Evolutionary conservation across 2,888 invertebrate species (phyloP).

Genomic region (Microctonus hyperodae): DNA sequence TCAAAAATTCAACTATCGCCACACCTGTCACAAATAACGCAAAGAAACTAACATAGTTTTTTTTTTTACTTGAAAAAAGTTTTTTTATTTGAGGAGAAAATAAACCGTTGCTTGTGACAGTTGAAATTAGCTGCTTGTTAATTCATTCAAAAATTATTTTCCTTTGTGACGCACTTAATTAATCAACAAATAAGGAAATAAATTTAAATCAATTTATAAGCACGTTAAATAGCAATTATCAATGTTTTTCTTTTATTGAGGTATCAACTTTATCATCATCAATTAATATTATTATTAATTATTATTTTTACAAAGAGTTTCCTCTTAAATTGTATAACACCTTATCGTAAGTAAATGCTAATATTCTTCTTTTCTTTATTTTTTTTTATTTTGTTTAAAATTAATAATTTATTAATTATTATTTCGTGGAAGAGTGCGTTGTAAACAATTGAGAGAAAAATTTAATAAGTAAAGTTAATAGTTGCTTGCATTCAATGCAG

Average conservation of each 20-base stretch:
- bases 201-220: not conserved
- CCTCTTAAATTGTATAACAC: not conserved
- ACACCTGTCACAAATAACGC: conserved; percentile 42
- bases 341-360: conserved; percentile 3
- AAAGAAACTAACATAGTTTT: conserved; percentile 40
- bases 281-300: conserved; percentile 1
- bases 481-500: not conserved
- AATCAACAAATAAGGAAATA: not conserved
- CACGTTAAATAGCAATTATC: conserved; percentile 2
- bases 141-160: conserved; percentile 10
- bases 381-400: too few species aligned
- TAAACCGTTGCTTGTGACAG: conserved; percentile 59
- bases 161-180: not conserved
- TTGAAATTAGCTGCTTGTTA: conserved; percentile 36
- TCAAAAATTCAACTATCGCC: conserved; percentile 22
- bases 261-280: conserved; percentile 12
- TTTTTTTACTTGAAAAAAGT: conserved; percentile 44
- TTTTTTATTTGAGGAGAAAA: conserved; percentile 51
- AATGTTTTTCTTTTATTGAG: conserved; percentile 15
- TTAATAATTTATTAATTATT: not conserved
- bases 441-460: not conserved
- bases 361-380: conserved; percentile 7
- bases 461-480: not conserved
- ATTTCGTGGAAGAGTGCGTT: not conserved
- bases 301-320: conserved; percentile 15